Evolutionary conservation across 2,113 vertebrate species (phyloP).

Genomic region (Brachypteracias leptosomus): DNA sequence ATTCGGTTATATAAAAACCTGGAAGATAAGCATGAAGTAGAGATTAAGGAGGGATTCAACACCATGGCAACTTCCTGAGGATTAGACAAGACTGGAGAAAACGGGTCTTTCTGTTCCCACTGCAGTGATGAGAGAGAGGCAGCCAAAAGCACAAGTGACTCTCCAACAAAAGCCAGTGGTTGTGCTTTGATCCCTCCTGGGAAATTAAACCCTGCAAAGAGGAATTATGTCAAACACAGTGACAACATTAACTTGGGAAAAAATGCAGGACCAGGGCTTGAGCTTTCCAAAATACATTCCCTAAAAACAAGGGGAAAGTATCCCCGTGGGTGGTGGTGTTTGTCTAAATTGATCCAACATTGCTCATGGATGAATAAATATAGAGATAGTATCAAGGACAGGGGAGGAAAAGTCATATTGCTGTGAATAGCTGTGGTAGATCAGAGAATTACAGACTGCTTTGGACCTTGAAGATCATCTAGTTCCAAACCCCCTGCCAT

Average conservation of each 20-base stretch:
- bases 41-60: neutral
- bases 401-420: neutral
- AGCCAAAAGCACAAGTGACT: neutral
- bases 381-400: neutral
- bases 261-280: neutral
- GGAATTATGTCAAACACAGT: neutral
- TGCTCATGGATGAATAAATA: neutral
- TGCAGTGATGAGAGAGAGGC: accelerated
- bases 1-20: constrained; percentile 93
- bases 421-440: neutral
- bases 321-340: neutral
- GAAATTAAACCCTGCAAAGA: neutral
- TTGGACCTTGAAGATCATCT: neutral
- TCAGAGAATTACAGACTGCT: neutral
- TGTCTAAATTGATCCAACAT: neutral
- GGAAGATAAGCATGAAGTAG: neutral
- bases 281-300: neutral
- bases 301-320: neutral
- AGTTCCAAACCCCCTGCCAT: neutral
- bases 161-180: neutral
- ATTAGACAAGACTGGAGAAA: neutral
- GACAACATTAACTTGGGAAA: neutral
- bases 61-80: neutral
- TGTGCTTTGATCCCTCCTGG: neutral
- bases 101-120: neutral